These are phyloP conservation scores for Hemaris fuciformis DNA, from an alignment of 2,888 invertebrate genomes.

Conservation along the genomic window DNA sequence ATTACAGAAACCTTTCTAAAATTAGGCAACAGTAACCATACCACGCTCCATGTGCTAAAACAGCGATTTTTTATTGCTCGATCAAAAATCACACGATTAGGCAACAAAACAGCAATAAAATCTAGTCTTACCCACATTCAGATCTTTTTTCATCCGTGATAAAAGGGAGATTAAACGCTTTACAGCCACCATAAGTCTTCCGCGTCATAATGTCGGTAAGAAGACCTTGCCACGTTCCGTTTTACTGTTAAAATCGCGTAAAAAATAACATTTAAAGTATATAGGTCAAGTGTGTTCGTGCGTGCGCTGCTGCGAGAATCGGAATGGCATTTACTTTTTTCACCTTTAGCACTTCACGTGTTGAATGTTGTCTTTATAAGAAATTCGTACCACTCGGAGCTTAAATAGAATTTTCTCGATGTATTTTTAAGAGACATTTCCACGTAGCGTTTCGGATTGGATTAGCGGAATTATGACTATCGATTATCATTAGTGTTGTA, in stretches of 20 bases:
- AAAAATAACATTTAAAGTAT: conserved; percentile 17
- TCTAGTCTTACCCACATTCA: background rate
- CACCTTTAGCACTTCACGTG: background rate
- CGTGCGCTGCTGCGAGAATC: conserved; percentile 11
- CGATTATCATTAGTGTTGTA: no score
- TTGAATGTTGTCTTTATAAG: conserved; percentile 5
- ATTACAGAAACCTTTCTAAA: no score
- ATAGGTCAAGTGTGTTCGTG: conserved; percentile 15
- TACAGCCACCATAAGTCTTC: conserved; percentile 2
- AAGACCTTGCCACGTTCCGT: conserved; percentile 8
- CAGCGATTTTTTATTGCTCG: no score
- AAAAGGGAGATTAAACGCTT: conserved; percentile 5
- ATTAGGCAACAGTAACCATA: no score
- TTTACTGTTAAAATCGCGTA: conserved; percentile 4
- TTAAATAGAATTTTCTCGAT: background rate
- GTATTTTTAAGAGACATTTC: background rate
- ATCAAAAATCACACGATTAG: no score
- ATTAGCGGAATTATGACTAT: background rate
- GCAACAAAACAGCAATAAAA: background rate
- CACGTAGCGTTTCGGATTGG: background rate
- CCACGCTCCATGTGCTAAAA: no score
- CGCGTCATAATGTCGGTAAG: conserved; percentile 2
- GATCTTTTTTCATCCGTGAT: background rate
- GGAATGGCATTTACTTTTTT: conserved; percentile 10
- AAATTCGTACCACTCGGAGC: background rate